Evolutionary conservation across 2,888 invertebrate species (phyloP).

Genomic region (Xestia c-nigrum): DNA sequence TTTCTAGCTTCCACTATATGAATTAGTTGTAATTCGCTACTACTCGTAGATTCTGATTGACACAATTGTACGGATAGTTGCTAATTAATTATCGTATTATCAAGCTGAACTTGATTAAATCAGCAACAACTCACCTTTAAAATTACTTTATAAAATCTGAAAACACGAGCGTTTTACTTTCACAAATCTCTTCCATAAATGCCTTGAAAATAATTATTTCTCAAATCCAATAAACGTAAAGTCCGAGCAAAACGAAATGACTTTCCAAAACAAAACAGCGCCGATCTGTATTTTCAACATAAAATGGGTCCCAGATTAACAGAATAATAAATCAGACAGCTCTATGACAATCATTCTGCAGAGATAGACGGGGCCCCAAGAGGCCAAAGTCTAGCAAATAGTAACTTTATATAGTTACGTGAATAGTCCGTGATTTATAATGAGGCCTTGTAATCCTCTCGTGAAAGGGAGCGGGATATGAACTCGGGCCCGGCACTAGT

Average conservation of each 20-base stretch:
- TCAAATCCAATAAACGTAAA: slow-evolving; percentile 37
- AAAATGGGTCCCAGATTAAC: slow-evolving; percentile 57
- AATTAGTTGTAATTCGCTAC: background rate
- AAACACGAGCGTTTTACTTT: slow-evolving; percentile 14
- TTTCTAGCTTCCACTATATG: background rate
- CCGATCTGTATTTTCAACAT: slow-evolving; percentile 41
- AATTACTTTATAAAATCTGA: background rate
- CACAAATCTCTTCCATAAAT: slow-evolving; percentile 12
- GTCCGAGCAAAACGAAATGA: slow-evolving; percentile 32
- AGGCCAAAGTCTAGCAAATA: slow-evolving; percentile 61
- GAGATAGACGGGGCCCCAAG: slow-evolving; percentile 53
- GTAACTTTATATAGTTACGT: slow-evolving; percentile 64
- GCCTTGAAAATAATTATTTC: slow-evolving; percentile 36
- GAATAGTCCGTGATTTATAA: slow-evolving; percentile 68
- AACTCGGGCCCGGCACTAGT: slow-evolving; percentile 49
- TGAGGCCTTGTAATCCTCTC: slow-evolving; percentile 66
- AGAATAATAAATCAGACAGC: slow-evolving; percentile 61
- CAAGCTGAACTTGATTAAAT: background rate
- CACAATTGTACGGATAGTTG: background rate
- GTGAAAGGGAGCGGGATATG: slow-evolving; percentile 64
- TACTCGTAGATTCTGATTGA: background rate
- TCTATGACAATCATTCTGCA: slow-evolving; percentile 61
- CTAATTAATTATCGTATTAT: background rate
- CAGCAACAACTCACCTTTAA: background rate
- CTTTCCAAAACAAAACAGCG: slow-evolving; percentile 36